Base-by-base conservation (phyloP, 2,113 vertebrate genomes). In the Xiphophorus hellerii region DNA sequence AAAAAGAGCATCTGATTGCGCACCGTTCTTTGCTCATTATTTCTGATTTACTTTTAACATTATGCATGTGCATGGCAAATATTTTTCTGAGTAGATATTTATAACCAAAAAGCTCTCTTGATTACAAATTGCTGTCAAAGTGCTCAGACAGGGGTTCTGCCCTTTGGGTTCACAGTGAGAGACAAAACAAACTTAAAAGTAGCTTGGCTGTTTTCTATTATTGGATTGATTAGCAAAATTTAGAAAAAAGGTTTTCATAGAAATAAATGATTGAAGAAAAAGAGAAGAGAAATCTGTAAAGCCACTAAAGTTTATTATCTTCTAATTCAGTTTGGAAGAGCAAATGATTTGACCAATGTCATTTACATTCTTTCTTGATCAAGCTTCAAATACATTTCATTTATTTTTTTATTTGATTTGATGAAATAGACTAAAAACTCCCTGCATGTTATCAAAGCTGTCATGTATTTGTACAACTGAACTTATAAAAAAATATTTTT, bases 1-100 rank as follows among this genome's bases (percentile, higher is more conserved):
- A 33, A 33, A 54, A 79, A 31, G 64, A 79, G 42, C n/a, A 17
- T 62, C 48, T 84, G 74, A 84, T 65, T 76, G 64, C 48, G 68
- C 39, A 82, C 77, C 54, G 42, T 25, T 17, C 44, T 28, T 62
- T 71, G 20, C 60, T 74, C 54, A 27, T 63, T 69, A 62, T 48
- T 48, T 78, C 69, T 72, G 15, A 71, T 74, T 78, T 35, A 20
- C 42, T 22, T 31, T 58, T 51, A 70, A 11, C 54, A 68, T 35
- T 30, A 66, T 78, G 75, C 48, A n/a, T n/a, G 65, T 51, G 61
- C 39, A 58, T 14, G 37, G 65, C 1, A 20, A 51, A 25, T 73
- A 22, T 20, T 69, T 71, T n/a, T 73, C 74, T 14, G 1, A 71
- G 6, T 15, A 28, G 44, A 64, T 67, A 79, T 73, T 69, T 51